Base-by-base conservation (phyloP, 2,888 invertebrate genomes). In the Aporophyla lueneburgensis region DNA sequence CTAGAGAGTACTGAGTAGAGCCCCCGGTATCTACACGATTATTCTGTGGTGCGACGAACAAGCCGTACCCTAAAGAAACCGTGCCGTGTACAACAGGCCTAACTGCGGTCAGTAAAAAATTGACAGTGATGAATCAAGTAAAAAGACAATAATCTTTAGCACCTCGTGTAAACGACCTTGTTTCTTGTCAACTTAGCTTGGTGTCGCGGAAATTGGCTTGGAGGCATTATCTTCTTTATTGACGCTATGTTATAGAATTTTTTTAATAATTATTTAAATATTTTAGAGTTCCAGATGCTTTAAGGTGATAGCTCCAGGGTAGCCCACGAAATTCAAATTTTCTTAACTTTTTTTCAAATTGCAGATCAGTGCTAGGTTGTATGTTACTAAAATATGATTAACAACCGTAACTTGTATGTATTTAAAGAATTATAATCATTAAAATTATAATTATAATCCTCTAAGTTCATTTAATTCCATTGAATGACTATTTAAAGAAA, bases 51-150 rank as follows among this genome's bases (percentile, higher is more conserved):
- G 43, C 43, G 43, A 1, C 2, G 1, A 10, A 12, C 43, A 12
- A 9, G 43, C 43, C 43, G 43, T 10, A 1, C 43, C 43, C 10
- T 46, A 46, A 46, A 46, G 43, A 46, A 46, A 46, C 12, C 3
- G 43, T 12, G 12, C 10, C 43, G 43, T 46, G 43, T 46, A 46
- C 10, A 46, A 1, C 43, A 10, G 43, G 10, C 43, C 43, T 58
- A 27, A 66, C 33, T 27, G 24, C 33, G 51, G 3, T 27, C 33
- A 58, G 40, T 9, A 80, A 71, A 74, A 72, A 62, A 61, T 5
- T 49, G 56, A 75, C 68, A 73, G 27, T 40, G 59, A 65, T 80
- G 27, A 27, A 83, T 73, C 33, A 49, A 67, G 33, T 70, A 24
- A 58, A 61, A 24, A 62, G 46, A 69, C 33, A 72, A 70, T 27